A percentile compares a stretch with the other conserved stretches of the same genome.
Conservation (phyloP, 2,888 invertebrate genomes). For the Campoplex capitator region DNA sequence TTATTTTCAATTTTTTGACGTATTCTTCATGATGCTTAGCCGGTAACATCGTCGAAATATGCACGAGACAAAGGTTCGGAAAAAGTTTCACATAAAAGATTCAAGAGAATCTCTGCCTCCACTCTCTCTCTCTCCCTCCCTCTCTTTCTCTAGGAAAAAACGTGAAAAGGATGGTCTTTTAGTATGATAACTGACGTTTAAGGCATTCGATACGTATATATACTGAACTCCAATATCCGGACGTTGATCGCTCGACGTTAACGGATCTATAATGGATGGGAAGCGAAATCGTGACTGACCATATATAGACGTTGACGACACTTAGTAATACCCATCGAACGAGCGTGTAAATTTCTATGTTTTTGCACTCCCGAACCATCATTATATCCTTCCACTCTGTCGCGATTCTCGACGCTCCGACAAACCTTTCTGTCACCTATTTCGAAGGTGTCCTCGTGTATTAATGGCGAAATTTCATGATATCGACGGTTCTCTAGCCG, state of each 20-base stretch:
- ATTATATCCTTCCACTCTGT: constrained; percentile 3
- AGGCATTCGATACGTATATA: background rate
- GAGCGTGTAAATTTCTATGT: constrained; percentile 10
- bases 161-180: background rate
- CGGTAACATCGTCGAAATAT: background rate
- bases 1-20: constrained; percentile 7
- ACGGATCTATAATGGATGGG: constrained; percentile 33
- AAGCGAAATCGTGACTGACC: constrained; percentile 34
- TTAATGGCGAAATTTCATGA: constrained; percentile 14
- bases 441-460: background rate
- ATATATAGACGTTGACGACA: background rate
- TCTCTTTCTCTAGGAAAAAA: background rate
- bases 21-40: background rate
- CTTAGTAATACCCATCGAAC: background rate
- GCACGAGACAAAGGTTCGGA: background rate
- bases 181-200: constrained; percentile 1
- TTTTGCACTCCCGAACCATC: constrained; percentile 1
- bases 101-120: background rate
- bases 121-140: background rate
- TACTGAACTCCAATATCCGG: background rate
- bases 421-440: background rate
- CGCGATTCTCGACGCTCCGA: background rate
- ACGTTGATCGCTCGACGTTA: constrained; percentile 44
- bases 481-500: background rate
- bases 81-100: background rate